Percentiles rank a stretch among this genome's conserved stretches.
Evolutionary conservation across 2,888 invertebrate species (phyloP).

Genomic region (Sussaba pulchella): DNA sequence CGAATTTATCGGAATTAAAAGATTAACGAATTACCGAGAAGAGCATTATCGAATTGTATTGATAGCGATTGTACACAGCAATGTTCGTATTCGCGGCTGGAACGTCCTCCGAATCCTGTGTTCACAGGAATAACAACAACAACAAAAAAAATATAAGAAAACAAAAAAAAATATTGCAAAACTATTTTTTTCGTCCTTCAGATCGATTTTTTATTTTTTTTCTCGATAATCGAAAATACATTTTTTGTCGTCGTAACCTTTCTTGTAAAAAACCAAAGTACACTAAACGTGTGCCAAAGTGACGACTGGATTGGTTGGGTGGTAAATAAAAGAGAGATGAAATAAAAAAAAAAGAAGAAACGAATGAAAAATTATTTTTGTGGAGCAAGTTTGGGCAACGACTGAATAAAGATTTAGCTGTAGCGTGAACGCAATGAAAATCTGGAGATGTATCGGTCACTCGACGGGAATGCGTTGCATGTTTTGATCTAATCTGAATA

Average conservation of each 20-base stretch:
- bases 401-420: slow-evolving; percentile 15
- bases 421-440: slow-evolving; percentile 60
- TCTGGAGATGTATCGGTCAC: slow-evolving; percentile 70
- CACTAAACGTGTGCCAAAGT: slow-evolving; percentile 17
- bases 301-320: slow-evolving; percentile 9
- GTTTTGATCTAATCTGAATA: slow-evolving; percentile 70
- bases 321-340: neutral
- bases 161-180: neutral
- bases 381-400: slow-evolving; percentile 19
- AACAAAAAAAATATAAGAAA: slow-evolving; percentile 70
- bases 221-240: neutral
- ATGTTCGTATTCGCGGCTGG: slow-evolving; percentile 71
- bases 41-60: slow-evolving; percentile 24
- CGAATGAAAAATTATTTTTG: neutral
- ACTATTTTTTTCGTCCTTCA: neutral
- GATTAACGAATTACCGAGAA: slow-evolving; percentile 14
- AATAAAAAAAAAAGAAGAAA: neutral
- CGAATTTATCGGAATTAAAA: slow-evolving; percentile 22
- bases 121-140: slow-evolving; percentile 81
- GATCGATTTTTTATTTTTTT: slow-evolving; percentile 2
- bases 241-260: neutral
- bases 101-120: slow-evolving; percentile 80
- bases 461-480: slow-evolving; percentile 77
- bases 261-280: neutral
- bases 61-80: slow-evolving; percentile 61